Evolutionary conservation across 2,113 vertebrate genomes (phyloP).

Genomic region (Crotophaga sulcirostris): DNA sequence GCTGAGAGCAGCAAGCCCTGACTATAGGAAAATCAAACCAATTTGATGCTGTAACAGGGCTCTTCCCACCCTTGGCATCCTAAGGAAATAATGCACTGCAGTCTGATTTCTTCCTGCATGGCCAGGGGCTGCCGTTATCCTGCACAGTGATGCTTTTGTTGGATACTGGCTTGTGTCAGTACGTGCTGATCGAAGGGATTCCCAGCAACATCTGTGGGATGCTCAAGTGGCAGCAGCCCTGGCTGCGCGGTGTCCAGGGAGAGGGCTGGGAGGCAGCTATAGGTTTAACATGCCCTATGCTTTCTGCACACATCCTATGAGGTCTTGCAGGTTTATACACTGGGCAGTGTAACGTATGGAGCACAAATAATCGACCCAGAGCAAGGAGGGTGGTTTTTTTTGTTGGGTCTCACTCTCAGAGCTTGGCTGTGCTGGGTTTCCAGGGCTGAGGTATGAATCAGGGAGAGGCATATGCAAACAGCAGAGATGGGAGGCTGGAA

Average conservation of each 20-base stretch:
- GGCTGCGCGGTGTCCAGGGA: background rate
- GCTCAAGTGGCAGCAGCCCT: background rate
- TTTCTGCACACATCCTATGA: rapidly evolving
- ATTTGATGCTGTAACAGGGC: background rate
- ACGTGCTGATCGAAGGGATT: background rate
- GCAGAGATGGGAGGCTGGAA: background rate
- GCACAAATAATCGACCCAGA: background rate
- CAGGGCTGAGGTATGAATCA: rapidly evolving
- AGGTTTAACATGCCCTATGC: background rate
- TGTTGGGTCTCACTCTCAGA: background rate
- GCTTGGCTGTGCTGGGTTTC: background rate
- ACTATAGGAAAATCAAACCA: background rate
- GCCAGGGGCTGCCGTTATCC: background rate
- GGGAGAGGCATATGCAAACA: background rate
- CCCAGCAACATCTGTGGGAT: background rate
- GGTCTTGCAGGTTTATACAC: background rate
- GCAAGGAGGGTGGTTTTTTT: background rate
- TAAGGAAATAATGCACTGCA: rapidly evolving
- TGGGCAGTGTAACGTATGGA: rapidly evolving
- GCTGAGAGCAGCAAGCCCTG: background rate
- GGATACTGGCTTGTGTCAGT: background rate
- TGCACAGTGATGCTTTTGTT: background rate
- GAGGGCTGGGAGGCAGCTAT: background rate
- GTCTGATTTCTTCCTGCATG: background rate
- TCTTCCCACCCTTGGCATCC: background rate